A percentile compares a stretch with the other conserved stretches of the same genome.
Conservation (phyloP, 2,797 vertebrate species). For the Liparis tanakae region DNA sequence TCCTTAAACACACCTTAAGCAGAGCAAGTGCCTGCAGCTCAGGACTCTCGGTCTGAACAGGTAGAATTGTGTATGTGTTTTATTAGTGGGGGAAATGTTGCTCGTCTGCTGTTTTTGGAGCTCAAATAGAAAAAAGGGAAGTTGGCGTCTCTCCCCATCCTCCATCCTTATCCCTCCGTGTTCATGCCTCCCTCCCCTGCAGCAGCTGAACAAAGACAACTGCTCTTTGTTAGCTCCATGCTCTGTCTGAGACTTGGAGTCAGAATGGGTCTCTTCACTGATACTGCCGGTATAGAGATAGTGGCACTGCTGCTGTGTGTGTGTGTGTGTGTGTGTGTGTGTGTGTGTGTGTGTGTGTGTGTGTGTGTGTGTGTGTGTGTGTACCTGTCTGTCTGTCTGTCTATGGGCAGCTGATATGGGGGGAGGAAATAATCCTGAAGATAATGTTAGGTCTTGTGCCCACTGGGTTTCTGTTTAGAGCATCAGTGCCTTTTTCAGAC, state of each 20-base stretch:
- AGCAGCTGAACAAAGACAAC: conserved; percentile 78
- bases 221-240: conserved; percentile 75
- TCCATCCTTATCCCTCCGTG: conserved; percentile 63
- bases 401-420: conserved; percentile 17
- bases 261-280: conserved; percentile 50
- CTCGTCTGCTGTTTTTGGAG: conserved; percentile 58
- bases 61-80: conserved; percentile 9
- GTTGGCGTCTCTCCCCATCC: conserved; percentile 65
- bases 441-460: conserved; percentile 52
- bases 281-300: conserved; percentile 51
- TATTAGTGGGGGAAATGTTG: conserved; percentile 36
- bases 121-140: conserved; percentile 47
- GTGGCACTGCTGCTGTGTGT: conserved; percentile 20
- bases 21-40: conserved; percentile 2
- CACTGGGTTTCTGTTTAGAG: conserved; percentile 51
- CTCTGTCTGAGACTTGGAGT: conserved; percentile 58
- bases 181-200: conserved; percentile 64
- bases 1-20: conserved; percentile 16
- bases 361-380: conserved; percentile 19
- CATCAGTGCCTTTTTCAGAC: conserved; percentile 51
- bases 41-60: conserved; percentile 18
- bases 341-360: conserved; percentile 18
- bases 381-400: conserved; percentile 12
- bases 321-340: conserved; percentile 20
- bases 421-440: conserved; percentile 49